These are phyloP conservation scores for Pachypanchax playfairii DNA, from an alignment of 2,113 vertebrate genomes.

Conservation along the genomic window DNA sequence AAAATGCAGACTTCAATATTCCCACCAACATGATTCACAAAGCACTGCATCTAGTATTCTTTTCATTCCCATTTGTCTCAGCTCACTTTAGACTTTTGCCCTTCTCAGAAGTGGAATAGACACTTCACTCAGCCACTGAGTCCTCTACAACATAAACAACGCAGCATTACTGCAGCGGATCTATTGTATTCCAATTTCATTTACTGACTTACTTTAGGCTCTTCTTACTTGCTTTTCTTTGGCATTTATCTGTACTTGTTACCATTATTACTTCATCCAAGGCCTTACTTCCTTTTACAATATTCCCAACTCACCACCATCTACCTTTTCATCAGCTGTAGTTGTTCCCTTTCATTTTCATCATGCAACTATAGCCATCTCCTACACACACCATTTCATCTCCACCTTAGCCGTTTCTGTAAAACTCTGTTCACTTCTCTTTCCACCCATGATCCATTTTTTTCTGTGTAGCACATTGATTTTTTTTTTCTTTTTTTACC, in stretches of 20 bases:
- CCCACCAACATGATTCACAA: not conserved
- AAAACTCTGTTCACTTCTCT: slow-evolving; percentile 24
- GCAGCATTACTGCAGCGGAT: too few relatives aligned
- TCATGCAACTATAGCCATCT: not conserved
- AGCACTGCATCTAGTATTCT: too few relatives aligned
- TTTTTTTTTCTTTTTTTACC: slow-evolving; percentile 29
- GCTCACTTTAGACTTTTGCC: not conserved
- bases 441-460: slow-evolving; percentile 24
- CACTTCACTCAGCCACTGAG: not conserved
- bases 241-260: slow-evolving; percentile 9
- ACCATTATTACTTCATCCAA: slow-evolving; percentile 48
- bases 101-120: not conserved
- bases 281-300: slow-evolving; percentile 9
- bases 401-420: slow-evolving; percentile 13
- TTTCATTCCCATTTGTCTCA: not conserved
- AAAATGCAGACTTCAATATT: not conserved
- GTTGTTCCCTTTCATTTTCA: slow-evolving; percentile 26
- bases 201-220: not conserved
- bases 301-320: slow-evolving; percentile 27
- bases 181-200: slow-evolving; percentile 11
- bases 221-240: slow-evolving; percentile 3
- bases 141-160: not conserved
- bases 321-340: slow-evolving; percentile 21
- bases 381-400: slow-evolving; percentile 28
- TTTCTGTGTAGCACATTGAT: slow-evolving; percentile 28